Conservation (phyloP, 1,140 invertebrate genomes). For the Plutomurus gul region DNA sequence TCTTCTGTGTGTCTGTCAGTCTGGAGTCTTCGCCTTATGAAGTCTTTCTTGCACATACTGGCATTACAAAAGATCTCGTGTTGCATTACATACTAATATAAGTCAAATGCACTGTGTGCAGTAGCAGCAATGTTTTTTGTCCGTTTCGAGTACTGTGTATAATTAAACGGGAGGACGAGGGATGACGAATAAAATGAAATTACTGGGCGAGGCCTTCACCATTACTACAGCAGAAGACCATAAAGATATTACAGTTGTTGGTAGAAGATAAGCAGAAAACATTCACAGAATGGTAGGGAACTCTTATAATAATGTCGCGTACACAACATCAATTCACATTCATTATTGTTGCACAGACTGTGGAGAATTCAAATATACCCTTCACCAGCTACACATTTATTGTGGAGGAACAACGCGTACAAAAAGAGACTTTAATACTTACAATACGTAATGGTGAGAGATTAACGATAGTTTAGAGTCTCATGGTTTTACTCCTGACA, state of each 20-base stretch:
- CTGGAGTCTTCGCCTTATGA: background rate
- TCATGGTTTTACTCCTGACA: background rate
- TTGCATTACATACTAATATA: too few species aligned
- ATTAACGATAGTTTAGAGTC: background rate
- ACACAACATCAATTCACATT: background rate
- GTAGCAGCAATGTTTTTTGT: background rate
- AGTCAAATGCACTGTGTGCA: background rate
- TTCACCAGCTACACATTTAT: too few species aligned
- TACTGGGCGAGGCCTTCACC: background rate
- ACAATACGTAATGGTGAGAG: constrained; percentile 6
- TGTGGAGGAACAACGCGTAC: background rate
- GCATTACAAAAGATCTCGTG: too few species aligned
- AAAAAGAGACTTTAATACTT: background rate
- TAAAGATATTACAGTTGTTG: background rate
- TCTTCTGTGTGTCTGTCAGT: background rate
- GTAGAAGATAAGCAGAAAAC: constrained; percentile 10
- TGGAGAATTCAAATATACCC: too few species aligned
- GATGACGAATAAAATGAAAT: constrained; percentile 26
- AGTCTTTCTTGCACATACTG: too few species aligned
- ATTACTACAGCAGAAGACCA: background rate
- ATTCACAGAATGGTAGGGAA: background rate
- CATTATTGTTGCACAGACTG: too few species aligned
- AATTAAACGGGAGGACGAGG: constrained; percentile 8
- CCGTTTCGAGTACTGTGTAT: background rate
- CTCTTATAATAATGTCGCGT: background rate